Evolutionary conservation across 64 coral and sea anemone genomes (phyloP).

Genomic region (Actinia equina): DNA sequence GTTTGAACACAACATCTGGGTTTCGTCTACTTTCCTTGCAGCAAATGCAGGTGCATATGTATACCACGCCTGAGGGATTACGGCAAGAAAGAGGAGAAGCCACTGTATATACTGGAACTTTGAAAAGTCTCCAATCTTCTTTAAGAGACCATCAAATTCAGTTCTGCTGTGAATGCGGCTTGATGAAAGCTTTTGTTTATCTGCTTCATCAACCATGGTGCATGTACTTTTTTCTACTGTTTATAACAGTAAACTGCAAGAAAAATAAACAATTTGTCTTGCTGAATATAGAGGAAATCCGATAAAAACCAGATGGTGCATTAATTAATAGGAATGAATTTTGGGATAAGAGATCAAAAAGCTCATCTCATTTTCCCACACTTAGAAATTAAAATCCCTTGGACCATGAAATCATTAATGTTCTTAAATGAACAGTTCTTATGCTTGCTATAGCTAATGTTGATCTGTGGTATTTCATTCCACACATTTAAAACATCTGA

Average conservation of each 20-base stretch:
- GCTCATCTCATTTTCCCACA: too few relatives aligned
- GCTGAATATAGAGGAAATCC: too few relatives aligned
- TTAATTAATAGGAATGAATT: too few relatives aligned
- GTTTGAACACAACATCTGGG: conserved; percentile 27
- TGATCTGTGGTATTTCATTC: too few relatives aligned
- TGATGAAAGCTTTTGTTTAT: neutral
- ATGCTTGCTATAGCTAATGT: too few relatives aligned
- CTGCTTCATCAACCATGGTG: neutral
- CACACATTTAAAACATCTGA: too few relatives aligned
- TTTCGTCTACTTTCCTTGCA: conserved; percentile 69
- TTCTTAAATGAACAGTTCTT: too few relatives aligned
- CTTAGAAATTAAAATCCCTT: too few relatives aligned
- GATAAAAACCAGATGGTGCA: too few relatives aligned
- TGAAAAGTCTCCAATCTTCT: conserved; percentile 72
- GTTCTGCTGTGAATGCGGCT: conserved; percentile 59
- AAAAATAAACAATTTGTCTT: too few relatives aligned
- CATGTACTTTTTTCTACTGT: neutral
- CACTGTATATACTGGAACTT: conserved; percentile 93
- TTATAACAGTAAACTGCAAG: neutral
- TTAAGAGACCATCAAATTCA: conserved; percentile 77
- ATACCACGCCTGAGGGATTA: conserved; percentile 87
- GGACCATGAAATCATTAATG: too few relatives aligned
- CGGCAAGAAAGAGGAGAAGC: conserved; percentile 76
- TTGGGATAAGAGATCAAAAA: too few relatives aligned
- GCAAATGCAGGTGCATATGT: conserved; percentile 91